These are phyloP conservation scores for Microplitis mediator DNA, from an alignment of 1,140 invertebrate species.

Conservation along the genomic window DNA sequence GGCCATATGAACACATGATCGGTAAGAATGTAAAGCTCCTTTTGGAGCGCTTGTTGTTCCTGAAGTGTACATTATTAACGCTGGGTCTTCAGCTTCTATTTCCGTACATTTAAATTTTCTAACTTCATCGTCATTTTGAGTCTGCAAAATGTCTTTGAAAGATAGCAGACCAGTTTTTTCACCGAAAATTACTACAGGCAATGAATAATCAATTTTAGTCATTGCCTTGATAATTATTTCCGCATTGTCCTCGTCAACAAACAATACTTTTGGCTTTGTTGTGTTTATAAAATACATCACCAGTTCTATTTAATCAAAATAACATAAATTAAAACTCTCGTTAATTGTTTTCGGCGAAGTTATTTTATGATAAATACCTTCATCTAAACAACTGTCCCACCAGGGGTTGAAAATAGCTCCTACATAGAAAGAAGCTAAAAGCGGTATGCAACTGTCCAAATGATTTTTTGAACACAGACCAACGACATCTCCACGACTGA, in stretches of 20 bases:
- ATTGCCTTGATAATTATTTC: conserved; percentile 33
- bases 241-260: conserved; percentile 34
- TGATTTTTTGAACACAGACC: conserved; percentile 56
- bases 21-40: conserved; percentile 30
- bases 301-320: conserved; percentile 22
- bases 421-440: conserved; percentile 55
- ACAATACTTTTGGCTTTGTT: conserved; percentile 47
- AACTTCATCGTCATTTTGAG: conserved; percentile 19
- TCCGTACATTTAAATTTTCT: conserved; percentile 13
- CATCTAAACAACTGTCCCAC: conserved; percentile 19
- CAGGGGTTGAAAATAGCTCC: conserved; percentile 45
- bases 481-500: conserved; percentile 55
- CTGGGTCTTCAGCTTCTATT: conserved; percentile 29
- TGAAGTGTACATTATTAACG: conserved; percentile 42
- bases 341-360: background rate
- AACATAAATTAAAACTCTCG: background rate
- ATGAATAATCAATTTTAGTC: conserved; percentile 25
- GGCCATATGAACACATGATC: conserved; percentile 3
- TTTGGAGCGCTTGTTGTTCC: conserved; percentile 44
- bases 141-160: conserved; percentile 25
- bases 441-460: conserved; percentile 55
- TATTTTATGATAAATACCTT: conserved; percentile 7
- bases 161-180: conserved; percentile 24
- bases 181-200: conserved; percentile 42
- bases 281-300: conserved; percentile 39